Evolutionary conservation across 2,888 invertebrate species (phyloP), one percentile per base, ranked within the genome.

Genomic region (Amiota minor): DNA sequence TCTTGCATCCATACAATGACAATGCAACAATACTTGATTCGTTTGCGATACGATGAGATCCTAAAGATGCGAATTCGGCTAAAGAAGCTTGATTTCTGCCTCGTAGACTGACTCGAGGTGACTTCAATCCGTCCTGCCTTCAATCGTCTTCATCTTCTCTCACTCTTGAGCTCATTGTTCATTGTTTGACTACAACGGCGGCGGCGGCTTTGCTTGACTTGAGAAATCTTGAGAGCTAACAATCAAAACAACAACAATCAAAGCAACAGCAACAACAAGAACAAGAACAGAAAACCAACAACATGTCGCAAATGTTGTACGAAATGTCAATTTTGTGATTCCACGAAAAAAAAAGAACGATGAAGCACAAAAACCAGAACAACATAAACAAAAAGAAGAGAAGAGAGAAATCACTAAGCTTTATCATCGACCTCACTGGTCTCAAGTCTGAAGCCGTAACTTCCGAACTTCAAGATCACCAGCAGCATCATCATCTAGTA

Each of bases 271-370:
- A 11, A 53, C 64, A 59, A 61, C 64, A 64, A 77, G 82, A 35
- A 69, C 77, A 72, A 70, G 69, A 74, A 70, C 71, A 53, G 47
- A 20, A 47, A 35, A 35, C 71, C 35, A 53, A 65, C 77, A 74
- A 83, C 78, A 80, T 79, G 79, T 79, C 77, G 82, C 84, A 77
- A 83, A 77, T 82, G 77, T 71, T 78, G 77, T 76, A 79, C 80
- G 78, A 83, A 86, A 85, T 87, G 88, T 88, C 88, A 88, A 88
- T 87, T 87, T 86, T 86, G 82, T 86, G 88, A 88, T 88, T 88
- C 88, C 88, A 78, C 88, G 88, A 88, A 86, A 81, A 76, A 76
- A 35, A 50, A 71, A 23, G 70, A 49, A 55, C n/a, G 46, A 49
- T 35, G 55, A 23, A 20, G 71, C 23, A 35, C 35, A 35, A 35